phyloP scores from a whole-genome alignment of 2,113 vertebrate genomes.

The Cygnus buccinator region DNA sequence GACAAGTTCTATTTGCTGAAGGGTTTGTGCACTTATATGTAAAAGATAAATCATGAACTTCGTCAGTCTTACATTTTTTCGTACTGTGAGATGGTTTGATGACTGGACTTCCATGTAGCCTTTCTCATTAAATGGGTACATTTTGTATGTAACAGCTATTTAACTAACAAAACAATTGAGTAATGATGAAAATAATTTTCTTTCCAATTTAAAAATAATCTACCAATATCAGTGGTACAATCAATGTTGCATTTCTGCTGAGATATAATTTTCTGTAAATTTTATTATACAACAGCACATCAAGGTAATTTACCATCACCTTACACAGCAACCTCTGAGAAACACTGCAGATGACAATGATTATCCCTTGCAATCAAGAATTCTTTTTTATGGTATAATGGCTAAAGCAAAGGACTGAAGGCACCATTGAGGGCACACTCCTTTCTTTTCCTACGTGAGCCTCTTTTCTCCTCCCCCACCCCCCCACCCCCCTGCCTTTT shows the following conservation, averaged over 20 bases:
- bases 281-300: neutral
- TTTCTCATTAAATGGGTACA: neutral
- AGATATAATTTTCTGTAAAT: neutral
- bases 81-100: neutral
- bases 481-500: neutral
- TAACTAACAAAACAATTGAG: neutral
- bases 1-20: neutral
- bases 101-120: neutral
- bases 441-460: neutral
- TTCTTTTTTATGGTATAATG: neutral
- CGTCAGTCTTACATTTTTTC: neutral
- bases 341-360: neutral
- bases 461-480: too few relatives aligned
- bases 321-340: neutral
- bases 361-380: neutral
- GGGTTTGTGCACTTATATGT: neutral
- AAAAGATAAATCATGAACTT: neutral
- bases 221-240: neutral
- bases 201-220: neutral
- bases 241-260: neutral
- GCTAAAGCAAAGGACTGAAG: neutral
- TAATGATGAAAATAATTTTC: neutral
- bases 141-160: neutral
- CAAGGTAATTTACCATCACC: neutral
- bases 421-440: neutral